Evolutionary conservation across 2,797 vertebrate species (phyloP).

Genomic region (Parauchenoglanis ngamensis): DNA sequence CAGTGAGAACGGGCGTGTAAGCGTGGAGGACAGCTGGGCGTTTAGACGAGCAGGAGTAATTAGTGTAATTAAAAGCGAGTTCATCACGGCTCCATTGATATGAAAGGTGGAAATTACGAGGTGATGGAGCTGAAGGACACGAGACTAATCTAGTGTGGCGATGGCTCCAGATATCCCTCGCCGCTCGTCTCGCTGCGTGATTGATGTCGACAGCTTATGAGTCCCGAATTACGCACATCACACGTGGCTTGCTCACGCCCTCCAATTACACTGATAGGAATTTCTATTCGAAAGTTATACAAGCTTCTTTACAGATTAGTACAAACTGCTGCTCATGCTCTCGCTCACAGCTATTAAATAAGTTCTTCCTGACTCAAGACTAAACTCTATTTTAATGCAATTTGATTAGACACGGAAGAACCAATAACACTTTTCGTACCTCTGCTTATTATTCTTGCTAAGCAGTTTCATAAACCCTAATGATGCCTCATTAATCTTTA

Average conservation of each 20-base stretch:
- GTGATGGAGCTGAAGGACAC: conserved; percentile 41
- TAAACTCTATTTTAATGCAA: neutral
- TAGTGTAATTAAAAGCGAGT: conserved; percentile 48
- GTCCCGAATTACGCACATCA: conserved; percentile 22
- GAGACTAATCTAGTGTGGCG: conserved; percentile 50
- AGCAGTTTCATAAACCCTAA: neutral
- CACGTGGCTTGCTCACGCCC: neutral
- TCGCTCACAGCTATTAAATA: neutral
- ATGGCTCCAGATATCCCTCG: conserved; percentile 10
- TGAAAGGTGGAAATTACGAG: conserved; percentile 47
- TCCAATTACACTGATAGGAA: conserved; percentile 8
- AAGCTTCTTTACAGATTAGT: conserved; percentile 26
- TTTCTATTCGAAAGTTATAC: conserved; percentile 4
- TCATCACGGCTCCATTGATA: conserved; percentile 42
- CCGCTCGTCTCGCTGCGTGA: conserved; percentile 31
- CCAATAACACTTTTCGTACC: neutral
- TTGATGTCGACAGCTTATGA: conserved; percentile 33
- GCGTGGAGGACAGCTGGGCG: conserved; percentile 4
- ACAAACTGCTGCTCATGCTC: neutral
- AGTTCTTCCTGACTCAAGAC: neutral
- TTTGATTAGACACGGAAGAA: neutral
- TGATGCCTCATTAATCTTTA: neutral
- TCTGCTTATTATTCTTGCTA: neutral
- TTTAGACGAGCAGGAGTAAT: conserved; percentile 40
- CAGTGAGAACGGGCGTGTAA: neutral